These are phyloP conservation scores for Miniopterus natalensis DNA, from an alignment of 2,113 vertebrate genomes.

Conservation along the genomic window DNA sequence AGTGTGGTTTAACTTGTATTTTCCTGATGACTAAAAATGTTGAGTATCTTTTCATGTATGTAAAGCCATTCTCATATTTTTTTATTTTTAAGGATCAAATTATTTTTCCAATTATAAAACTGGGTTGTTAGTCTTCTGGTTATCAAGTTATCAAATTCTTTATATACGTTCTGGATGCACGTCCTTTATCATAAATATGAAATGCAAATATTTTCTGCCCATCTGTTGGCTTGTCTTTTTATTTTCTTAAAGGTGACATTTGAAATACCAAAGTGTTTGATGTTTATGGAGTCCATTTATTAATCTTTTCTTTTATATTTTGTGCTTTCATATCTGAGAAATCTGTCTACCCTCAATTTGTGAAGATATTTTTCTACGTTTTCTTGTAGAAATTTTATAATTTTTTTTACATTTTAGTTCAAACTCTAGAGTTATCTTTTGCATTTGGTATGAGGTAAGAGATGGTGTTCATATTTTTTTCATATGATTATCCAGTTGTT, in stretches of 20 bases:
- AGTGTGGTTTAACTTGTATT: background rate
- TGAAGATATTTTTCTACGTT: background rate
- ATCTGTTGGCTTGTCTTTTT: background rate
- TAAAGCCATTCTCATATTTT: background rate
- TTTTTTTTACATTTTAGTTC: slow-evolving; percentile 24
- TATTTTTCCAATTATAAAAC: background rate
- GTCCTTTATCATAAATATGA: background rate
- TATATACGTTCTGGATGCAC: background rate
- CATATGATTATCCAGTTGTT: background rate
- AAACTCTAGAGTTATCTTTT: background rate
- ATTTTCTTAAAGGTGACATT: slow-evolving; percentile 24
- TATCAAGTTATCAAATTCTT: background rate
- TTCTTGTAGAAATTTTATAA: background rate
- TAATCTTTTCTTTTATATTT: background rate
- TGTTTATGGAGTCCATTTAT: background rate
- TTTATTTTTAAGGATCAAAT: slow-evolving; percentile 2
- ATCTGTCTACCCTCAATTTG: background rate
- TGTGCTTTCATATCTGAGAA: background rate
- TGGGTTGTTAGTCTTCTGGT: background rate
- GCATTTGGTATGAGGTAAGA: background rate
- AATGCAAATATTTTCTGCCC: background rate
- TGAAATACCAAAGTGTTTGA: background rate
- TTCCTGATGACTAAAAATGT: background rate
- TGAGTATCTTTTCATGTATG: background rate
- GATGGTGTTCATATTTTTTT: background rate